A percentile compares a stretch with the other conserved stretches of the same genome.
These are phyloP conservation scores for Andrena chrysosceles DNA, from an alignment of 2,888 invertebrate species.

Conservation along the genomic window DNA sequence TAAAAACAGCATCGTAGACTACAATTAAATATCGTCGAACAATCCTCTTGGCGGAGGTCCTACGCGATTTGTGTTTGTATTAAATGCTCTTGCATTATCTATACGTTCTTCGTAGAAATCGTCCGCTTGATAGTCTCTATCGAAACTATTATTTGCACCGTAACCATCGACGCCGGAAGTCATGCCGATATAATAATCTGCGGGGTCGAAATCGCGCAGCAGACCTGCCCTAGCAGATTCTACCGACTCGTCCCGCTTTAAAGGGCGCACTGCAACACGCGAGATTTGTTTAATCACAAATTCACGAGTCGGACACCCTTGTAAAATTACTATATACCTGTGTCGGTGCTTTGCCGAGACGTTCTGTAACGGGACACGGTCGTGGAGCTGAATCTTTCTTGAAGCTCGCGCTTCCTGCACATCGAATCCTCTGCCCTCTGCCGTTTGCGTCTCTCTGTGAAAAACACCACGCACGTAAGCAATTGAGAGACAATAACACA, in stretches of 20 bases:
- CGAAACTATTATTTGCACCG: constrained; percentile 79
- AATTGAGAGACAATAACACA: background rate
- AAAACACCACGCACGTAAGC: constrained; percentile 30
- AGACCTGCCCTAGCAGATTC: constrained; percentile 93
- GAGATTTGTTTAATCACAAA: background rate
- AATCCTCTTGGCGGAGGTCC: constrained; percentile 91
- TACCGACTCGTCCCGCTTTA: constrained; percentile 87
- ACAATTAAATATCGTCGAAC: constrained; percentile 92
- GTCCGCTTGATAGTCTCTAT: constrained; percentile 81
- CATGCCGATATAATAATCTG: constrained; percentile 88
- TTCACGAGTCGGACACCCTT: background rate
- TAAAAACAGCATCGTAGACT: constrained; percentile 12
- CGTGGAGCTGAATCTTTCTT: constrained; percentile 87
- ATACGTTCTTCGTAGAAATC: constrained; percentile 82
- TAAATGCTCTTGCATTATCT: constrained; percentile 83
- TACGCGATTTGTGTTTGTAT: constrained; percentile 85
- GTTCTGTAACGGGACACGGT: constrained; percentile 84
- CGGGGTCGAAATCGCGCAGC: constrained; percentile 90
- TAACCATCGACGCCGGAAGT: constrained; percentile 81
- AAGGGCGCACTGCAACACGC: constrained; percentile 84
- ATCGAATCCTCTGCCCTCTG: constrained; percentile 93
- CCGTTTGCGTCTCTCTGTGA: constrained; percentile 91
- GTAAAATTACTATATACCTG: constrained; percentile 81
- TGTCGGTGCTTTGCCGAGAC: constrained; percentile 85
- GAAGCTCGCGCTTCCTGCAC: constrained; percentile 90